Percentiles rank a stretch among this genome's conserved stretches.
Evolutionary conservation across 2,888 invertebrate genomes (phyloP).

Genomic region (Syritta pipiens): DNA sequence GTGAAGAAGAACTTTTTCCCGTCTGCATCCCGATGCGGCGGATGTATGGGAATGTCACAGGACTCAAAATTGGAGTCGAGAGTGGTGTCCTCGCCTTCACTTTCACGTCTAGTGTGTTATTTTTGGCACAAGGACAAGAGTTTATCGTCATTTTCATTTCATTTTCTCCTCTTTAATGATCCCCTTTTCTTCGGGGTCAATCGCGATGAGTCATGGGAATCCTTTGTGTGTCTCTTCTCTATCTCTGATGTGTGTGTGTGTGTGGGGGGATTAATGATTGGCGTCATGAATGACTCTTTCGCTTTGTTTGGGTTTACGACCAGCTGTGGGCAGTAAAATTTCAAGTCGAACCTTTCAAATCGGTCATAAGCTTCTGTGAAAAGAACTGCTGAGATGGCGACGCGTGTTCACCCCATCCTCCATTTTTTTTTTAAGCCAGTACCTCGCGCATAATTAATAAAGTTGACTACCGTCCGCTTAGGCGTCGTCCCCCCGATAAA

Average conservation of each 20-base stretch:
- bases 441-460: slow-evolving; percentile 63
- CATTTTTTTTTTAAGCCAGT: slow-evolving; percentile 43
- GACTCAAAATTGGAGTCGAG: too few species aligned
- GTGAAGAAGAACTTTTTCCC: slow-evolving; percentile 29
- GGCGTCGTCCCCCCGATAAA: too few species aligned
- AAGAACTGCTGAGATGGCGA: too few species aligned
- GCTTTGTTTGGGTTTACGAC: neutral
- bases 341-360: too few species aligned
- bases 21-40: slow-evolving; percentile 38
- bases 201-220: slow-evolving; percentile 55
- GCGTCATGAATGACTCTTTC: slow-evolving; percentile 5
- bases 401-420: too few species aligned
- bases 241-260: slow-evolving; percentile 28
- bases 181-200: slow-evolving; percentile 44
- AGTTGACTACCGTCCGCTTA: slow-evolving; percentile 57
- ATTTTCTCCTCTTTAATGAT: slow-evolving; percentile 54
- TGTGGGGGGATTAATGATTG: slow-evolving; percentile 57
- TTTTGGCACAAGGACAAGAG: slow-evolving; percentile 68
- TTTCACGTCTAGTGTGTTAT: slow-evolving; percentile 58
- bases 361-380: too few species aligned
- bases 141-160: slow-evolving; percentile 57
- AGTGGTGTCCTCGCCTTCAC: slow-evolving; percentile 66
- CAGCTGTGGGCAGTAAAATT: neutral
- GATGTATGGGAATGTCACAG: neutral
- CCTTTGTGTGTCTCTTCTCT: slow-evolving; percentile 25